phyloP scores from a whole-genome alignment of 2,888 invertebrate species.

The Scrobipalpa atriplicella region DNA sequence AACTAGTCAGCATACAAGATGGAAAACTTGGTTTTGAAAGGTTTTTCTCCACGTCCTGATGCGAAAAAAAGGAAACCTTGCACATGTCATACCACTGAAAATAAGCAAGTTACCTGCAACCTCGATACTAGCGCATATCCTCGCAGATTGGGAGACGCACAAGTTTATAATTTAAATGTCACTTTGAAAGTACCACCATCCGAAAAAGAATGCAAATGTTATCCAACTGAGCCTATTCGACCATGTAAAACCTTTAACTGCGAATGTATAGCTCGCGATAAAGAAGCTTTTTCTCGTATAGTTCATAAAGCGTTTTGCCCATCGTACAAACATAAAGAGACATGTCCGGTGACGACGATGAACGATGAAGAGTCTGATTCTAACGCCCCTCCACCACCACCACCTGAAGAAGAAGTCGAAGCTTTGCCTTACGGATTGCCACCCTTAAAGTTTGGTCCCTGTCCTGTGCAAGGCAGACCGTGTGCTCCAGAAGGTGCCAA shows the following conservation, averaged over 20 bases:
- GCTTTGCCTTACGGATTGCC: conserved; percentile 73
- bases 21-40: neutral
- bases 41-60: neutral
- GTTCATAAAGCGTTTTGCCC: conserved; percentile 70
- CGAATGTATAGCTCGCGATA: conserved; percentile 60
- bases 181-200: too few species aligned
- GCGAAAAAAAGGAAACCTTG: neutral
- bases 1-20: neutral
- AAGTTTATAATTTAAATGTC: neutral
- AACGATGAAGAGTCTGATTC: conserved; percentile 50
- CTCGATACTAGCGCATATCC: neutral
- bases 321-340: conserved; percentile 63
- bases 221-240: conserved; percentile 63
- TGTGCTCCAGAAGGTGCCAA: conserved; percentile 75
- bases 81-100: neutral
- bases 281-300: conserved; percentile 60
- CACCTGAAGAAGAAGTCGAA: conserved; percentile 66
- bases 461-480: conserved; percentile 72
- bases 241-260: conserved; percentile 72
- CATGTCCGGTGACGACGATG: conserved; percentile 63
- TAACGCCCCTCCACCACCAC: conserved; percentile 41
- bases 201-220: conserved; percentile 55
- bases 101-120: neutral
- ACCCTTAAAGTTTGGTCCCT: conserved; percentile 72
- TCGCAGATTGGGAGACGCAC: neutral